Base-by-base conservation (phyloP, 2,113 vertebrate genomes). In the Falco punctatus region DNA sequence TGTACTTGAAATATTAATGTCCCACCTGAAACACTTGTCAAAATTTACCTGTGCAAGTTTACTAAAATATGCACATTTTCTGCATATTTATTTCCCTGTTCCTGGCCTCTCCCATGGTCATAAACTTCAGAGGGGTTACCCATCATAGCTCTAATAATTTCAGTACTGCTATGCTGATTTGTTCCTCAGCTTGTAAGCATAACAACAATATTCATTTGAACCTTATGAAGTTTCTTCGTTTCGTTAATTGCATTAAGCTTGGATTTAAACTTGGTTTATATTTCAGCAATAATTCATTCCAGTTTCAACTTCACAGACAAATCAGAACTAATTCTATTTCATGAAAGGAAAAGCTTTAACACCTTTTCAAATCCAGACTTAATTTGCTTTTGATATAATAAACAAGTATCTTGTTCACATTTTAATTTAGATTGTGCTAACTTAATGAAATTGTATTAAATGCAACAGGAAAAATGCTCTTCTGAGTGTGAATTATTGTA, bases 301-400 rank as follows among this genome's bases (percentile, higher is more conserved):
- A 46, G 23, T 64, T 92, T 73, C 90, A 95, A 85, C 38, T 75
- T 80, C 54, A 92, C 61, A 88, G 71, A 64, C 54, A 90, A 95
- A 90, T 95, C 62, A 85, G 49, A 80, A 92, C 28, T 82, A 94
- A 94, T 95, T 95, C 38, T 82, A 70, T 94, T 91, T 95, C 77
- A 85, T 58, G 71, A 80, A 95, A 82, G 62, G 51, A 91, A 94
- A 95, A 87, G 20, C 73, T 91, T 48, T 70, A 89, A 69, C 40
- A 95, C 49, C 66, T 91, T 96, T 95, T 89, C 65, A 91, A 92
- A 92, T 73, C 46, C 81, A 95, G 81, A 62, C 54, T 75, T 95
- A 88, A 94, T 94, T 91, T 85, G 23, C 46, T 96, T 94, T 92
- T 81, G 78, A 92, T 80, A 57, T 88, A 91, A 91, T 92, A 82